Evolutionary conservation across 2,113 vertebrate species (phyloP).

Genomic region (Catharus fuscescens): DNA sequence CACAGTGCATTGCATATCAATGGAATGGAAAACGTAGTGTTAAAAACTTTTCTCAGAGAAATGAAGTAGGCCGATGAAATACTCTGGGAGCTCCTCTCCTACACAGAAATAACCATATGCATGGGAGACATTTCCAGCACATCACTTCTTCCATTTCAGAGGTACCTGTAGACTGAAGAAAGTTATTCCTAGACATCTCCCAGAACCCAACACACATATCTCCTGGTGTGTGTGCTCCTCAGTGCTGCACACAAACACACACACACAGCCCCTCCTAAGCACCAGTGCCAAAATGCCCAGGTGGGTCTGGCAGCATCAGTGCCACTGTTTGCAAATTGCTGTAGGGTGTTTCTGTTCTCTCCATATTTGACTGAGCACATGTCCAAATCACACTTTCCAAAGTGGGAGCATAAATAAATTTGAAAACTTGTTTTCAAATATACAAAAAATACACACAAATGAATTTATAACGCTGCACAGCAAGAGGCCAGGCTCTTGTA

Average conservation of each 20-base stretch:
- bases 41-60: neutral
- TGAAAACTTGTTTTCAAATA: neutral
- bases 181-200: neutral
- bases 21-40: neutral
- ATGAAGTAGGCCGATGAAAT: neutral
- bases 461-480: neutral
- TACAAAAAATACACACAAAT: neutral
- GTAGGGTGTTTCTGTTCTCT: neutral
- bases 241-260: neutral
- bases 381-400: accelerated
- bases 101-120: neutral
- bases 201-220: neutral
- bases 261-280: neutral
- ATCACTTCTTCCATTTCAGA: neutral
- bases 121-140: neutral
- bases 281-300: neutral
- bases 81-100: neutral
- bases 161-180: neutral
- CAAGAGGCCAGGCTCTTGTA: accelerated
- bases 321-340: neutral
- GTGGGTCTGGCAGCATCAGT: neutral
- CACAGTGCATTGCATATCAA: neutral
- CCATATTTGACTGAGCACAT: neutral
- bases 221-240: neutral
- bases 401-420: neutral